Percentiles rank a stretch among this genome's conserved stretches.
These are phyloP conservation scores for Muntiacus reevesi DNA, from an alignment of 2,113 vertebrate genomes.

Conservation along the genomic window DNA sequence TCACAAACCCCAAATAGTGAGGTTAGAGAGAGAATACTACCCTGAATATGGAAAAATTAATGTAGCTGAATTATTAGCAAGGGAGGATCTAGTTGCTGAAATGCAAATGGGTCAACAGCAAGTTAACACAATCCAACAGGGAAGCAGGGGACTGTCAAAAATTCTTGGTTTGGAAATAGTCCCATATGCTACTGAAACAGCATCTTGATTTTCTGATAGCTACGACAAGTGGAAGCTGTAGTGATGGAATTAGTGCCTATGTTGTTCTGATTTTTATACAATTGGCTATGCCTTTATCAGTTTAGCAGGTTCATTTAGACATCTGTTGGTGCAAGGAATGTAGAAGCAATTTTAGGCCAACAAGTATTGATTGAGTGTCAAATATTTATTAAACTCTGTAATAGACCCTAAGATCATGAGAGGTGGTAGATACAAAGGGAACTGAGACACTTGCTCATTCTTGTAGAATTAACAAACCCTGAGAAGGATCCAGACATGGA, in stretches of 20 bases:
- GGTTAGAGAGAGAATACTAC: slow-evolving; percentile 66
- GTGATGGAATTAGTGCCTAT: not conserved
- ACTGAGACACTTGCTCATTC: not conserved
- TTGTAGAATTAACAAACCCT: not conserved
- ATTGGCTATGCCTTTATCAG: not conserved
- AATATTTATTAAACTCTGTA: not conserved
- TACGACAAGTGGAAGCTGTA: slow-evolving; percentile 27
- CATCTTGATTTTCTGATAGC: slow-evolving; percentile 59
- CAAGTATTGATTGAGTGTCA: slow-evolving; percentile 13
- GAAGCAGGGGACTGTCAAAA: slow-evolving; percentile 45
- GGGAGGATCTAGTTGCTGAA: slow-evolving; percentile 59
- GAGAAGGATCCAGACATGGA: not conserved
- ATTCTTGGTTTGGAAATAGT: slow-evolving; percentile 51
- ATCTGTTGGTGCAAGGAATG: slow-evolving; percentile 28
- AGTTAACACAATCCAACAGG: slow-evolving; percentile 44
- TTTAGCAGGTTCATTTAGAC: slow-evolving; percentile 32
- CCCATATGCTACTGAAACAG: slow-evolving; percentile 62
- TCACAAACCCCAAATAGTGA: slow-evolving; percentile 66
- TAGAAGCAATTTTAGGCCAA: not conserved
- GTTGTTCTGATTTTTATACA: slow-evolving; percentile 38
- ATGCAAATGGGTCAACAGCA: slow-evolving; percentile 68
- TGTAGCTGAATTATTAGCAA: slow-evolving; percentile 71
- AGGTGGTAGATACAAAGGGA: not conserved
- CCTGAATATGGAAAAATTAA: slow-evolving; percentile 72
- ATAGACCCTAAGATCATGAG: not conserved